Percentiles rank a stretch among this genome's conserved stretches.
Conservation (phyloP, 2,113 vertebrate genomes). For the Scopus umbretta region DNA sequence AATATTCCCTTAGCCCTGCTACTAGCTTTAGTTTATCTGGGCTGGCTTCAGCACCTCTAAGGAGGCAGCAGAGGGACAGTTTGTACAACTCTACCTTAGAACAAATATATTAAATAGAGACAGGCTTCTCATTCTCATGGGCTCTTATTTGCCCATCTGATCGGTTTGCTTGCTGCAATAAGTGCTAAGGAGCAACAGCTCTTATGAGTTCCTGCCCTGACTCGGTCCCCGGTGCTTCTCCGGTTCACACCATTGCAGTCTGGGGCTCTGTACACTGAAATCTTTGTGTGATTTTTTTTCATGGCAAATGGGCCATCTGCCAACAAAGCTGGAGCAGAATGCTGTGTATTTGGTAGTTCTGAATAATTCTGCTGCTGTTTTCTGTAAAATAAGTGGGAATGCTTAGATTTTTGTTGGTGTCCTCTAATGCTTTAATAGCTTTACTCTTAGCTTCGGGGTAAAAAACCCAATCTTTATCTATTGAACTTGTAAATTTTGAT, state of each 20-base stretch:
- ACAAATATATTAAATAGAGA: not conserved
- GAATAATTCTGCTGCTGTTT: constrained; percentile 37
- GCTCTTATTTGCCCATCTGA: not conserved
- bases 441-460: not conserved
- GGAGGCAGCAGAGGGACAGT: constrained; percentile 29
- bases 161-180: not conserved
- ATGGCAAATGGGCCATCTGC: constrained; percentile 4
- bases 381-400: not conserved
- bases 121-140: not conserved
- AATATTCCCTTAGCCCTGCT: constrained; percentile 11
- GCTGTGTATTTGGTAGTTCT: not conserved
- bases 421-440: constrained; percentile 1
- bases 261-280: constrained; percentile 41
- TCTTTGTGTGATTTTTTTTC: constrained; percentile 32
- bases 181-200: not conserved
- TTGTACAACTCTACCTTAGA: not conserved
- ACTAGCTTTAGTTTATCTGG: constrained; percentile 7
- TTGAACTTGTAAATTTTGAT: constrained; percentile 43
- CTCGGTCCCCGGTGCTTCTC: not conserved
- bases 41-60: constrained; percentile 30
- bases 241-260: not conserved
- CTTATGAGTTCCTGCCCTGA: not conserved
- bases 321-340: not conserved
- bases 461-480: constrained; percentile 16
- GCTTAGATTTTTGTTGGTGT: not conserved